Evolutionary conservation across 2,888 invertebrate genomes (phyloP).

Genomic region (Orchesellides sinensis): DNA sequence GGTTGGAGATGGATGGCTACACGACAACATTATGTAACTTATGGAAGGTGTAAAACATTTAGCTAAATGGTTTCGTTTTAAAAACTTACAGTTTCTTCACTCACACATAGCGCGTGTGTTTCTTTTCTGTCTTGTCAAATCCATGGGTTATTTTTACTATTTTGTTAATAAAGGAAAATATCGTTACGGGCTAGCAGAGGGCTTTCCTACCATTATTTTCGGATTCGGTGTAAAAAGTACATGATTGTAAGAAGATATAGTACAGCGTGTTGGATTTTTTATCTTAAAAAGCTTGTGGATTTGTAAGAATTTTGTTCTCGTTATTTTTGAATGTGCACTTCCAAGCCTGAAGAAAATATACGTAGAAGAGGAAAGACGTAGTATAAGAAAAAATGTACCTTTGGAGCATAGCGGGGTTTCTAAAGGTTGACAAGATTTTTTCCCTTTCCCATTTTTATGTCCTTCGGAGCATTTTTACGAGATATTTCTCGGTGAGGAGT

Average conservation of each 20-base stretch:
- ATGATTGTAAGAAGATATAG: constrained; percentile 24
- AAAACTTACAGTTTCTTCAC: neutral
- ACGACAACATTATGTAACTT: constrained; percentile 21
- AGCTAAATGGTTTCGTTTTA: constrained; percentile 26
- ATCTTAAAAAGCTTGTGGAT: constrained; percentile 34
- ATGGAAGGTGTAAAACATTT: constrained; percentile 49
- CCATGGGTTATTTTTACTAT: neutral
- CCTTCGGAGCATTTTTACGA: constrained; percentile 44
- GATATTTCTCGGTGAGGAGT: constrained; percentile 55
- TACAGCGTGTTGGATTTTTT: constrained; percentile 21
- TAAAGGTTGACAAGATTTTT: constrained; percentile 55
- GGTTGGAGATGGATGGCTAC: constrained; percentile 18
- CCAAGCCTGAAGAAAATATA: neutral
- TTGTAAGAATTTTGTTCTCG: constrained; percentile 33
- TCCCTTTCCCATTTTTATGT: constrained; percentile 40
- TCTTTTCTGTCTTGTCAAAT: neutral
- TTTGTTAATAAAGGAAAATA: neutral
- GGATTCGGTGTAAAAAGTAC: constrained; percentile 19
- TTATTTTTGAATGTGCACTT: constrained; percentile 16
- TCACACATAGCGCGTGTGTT: neutral
- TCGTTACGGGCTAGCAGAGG: neutral
- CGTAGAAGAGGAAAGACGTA: neutral
- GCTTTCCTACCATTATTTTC: constrained; percentile 34
- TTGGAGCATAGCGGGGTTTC: neutral
- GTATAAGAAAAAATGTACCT: neutral